These are phyloP conservation scores for Dipus sagitta DNA, from an alignment of 2,797 vertebrate genomes.

Conservation along the genomic window DNA sequence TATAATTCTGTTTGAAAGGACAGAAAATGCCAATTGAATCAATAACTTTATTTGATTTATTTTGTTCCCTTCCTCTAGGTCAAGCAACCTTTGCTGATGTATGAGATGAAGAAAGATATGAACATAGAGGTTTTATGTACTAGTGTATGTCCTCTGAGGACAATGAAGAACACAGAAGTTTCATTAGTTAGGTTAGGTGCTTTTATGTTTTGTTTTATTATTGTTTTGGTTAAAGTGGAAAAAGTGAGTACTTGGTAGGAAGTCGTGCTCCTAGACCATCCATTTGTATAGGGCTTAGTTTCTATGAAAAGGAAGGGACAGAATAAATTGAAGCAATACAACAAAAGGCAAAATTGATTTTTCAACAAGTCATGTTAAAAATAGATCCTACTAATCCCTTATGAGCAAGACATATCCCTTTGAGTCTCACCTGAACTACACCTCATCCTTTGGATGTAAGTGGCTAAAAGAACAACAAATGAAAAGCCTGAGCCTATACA, in stretches of 20 bases:
- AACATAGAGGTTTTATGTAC: not conserved
- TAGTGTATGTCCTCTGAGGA: not conserved
- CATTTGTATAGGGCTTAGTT: not conserved
- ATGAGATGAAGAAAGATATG: not conserved
- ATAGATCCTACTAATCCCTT: not conserved
- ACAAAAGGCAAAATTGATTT: constrained; percentile 41
- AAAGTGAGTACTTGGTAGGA: not conserved
- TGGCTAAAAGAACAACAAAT: not conserved
- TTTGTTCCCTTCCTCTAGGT: not conserved
- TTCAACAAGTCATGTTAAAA: constrained; percentile 10
- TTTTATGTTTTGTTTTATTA: not conserved
- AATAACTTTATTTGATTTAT: not conserved
- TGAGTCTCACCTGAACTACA: not conserved
- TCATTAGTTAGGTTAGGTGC: not conserved
- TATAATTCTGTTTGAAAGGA: not conserved
- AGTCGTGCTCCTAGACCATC: not conserved
- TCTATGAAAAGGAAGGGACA: not conserved
- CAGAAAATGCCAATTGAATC: not conserved
- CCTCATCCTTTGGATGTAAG: not conserved
- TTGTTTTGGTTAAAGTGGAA: not conserved
- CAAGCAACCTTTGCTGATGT: not conserved
- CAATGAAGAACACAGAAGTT: not conserved
- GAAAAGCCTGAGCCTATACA: not conserved
- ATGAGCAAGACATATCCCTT: not conserved
- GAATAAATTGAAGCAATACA: constrained; percentile 3